These are phyloP conservation scores for Morone chrysops DNA, from an alignment of 2,113 vertebrate genomes.

Conservation along the genomic window DNA sequence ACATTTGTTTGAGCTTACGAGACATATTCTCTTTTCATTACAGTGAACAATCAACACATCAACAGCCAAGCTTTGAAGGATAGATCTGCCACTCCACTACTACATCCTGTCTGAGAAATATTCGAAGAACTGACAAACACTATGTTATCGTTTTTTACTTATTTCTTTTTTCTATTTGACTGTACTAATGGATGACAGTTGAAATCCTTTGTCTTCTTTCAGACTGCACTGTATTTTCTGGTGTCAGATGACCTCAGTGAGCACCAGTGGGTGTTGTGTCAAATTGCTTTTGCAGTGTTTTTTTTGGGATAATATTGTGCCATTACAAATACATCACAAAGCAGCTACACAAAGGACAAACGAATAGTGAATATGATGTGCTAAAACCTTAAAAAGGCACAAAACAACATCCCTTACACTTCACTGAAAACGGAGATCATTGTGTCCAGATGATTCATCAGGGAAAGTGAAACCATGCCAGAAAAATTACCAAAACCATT, in stretches of 20 bases:
- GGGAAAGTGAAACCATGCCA: background rate
- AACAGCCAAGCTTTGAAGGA: slow-evolving; percentile 3
- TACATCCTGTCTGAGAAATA: background rate
- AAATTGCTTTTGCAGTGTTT: slow-evolving; percentile 5
- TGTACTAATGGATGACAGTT: slow-evolving; percentile 12
- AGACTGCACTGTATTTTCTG: slow-evolving; percentile 1
- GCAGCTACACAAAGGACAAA: slow-evolving; percentile 8
- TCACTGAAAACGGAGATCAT: background rate
- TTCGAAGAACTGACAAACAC: background rate
- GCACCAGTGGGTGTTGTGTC: background rate
- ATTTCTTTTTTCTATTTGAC: background rate
- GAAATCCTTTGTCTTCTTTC: background rate
- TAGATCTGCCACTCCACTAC: background rate
- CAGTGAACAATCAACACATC: slow-evolving; percentile 7
- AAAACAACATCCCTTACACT: background rate
- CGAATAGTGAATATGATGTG: slow-evolving; percentile 10
- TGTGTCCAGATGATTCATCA: background rate
- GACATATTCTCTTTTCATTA: background rate
- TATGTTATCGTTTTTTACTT: background rate
- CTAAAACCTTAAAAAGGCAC: background rate
- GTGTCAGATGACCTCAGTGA: background rate
- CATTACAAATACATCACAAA: slow-evolving; percentile 24
- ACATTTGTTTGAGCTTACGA: background rate
- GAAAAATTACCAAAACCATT: background rate
- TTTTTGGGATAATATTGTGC: background rate